Evolutionary conservation across 2,797 vertebrate species (phyloP).

Genomic region (Columba guinea): DNA sequence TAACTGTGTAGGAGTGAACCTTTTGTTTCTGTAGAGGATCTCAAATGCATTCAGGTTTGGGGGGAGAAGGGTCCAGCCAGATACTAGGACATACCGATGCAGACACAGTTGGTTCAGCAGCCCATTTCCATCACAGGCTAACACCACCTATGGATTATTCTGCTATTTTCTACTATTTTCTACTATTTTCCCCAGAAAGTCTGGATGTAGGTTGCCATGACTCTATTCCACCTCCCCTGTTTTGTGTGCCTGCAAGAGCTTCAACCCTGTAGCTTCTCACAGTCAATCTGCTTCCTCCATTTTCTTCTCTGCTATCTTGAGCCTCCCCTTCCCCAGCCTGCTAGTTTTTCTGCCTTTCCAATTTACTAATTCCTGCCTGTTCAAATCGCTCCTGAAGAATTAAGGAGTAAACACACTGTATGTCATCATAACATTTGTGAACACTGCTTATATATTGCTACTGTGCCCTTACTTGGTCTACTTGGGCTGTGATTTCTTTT

Average conservation of each 20-base stretch:
- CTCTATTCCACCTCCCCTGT: background rate
- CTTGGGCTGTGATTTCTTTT: background rate
- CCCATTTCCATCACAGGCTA: background rate
- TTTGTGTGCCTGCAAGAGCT: background rate
- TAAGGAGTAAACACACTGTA: background rate
- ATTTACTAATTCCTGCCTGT: background rate
- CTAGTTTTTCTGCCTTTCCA: background rate
- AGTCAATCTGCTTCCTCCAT: background rate
- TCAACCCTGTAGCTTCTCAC: background rate
- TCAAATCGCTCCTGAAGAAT: background rate
- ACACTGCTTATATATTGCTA: background rate
- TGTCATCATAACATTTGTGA: background rate
- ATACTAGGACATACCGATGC: fast-evolving
- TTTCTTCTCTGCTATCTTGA: background rate
- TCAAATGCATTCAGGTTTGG: background rate
- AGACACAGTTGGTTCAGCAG: background rate
- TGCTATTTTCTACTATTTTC: background rate
- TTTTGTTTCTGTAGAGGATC: background rate
- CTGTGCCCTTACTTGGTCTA: background rate
- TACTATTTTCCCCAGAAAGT: background rate
- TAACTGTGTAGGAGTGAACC: background rate
- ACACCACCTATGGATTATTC: background rate
- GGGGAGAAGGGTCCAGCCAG: background rate
- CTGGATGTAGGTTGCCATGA: background rate
- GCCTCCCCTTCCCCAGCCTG: background rate